Base-by-base conservation (phyloP, 2,113 vertebrate genomes). In the Ibidorhyncha struthersii region DNA sequence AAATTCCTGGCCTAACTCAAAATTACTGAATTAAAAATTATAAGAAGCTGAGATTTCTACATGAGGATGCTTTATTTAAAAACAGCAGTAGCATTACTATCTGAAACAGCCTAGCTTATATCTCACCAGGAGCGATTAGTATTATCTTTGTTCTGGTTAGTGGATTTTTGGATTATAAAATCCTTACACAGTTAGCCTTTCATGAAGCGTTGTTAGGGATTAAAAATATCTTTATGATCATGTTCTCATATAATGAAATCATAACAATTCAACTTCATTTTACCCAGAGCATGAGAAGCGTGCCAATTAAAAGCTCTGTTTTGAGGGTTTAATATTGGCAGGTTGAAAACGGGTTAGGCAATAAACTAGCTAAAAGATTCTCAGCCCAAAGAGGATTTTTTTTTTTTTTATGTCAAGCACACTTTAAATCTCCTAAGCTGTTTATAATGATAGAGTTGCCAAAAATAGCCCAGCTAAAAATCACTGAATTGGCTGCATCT, bases 141-240 rank as follows among this genome's bases (percentile, higher is more conserved):
- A 84, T 94, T 95, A 94, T 94, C 93, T 97, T 94, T 94, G 85
- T 93, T 94, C 62, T 84, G 55, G 83, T 86, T 96, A 93, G 89
- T 53, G 84, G 95, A 96, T 96, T 96, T 96, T 30, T 92, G 93
- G 91, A 94, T 97, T 94, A 96, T 86, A 86, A 94, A 97, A 95
- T 76, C 86, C 77, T 91, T 93, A 94, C 91, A 86, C 59, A 74
- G 94, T 97, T 96, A 95, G 93, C 92, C 86, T 89, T 95, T 96
- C 79, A 94, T 79, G 88, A 94, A 96, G 63, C 77, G 47, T n/a
- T 82, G 85, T 89, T 73, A 93, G 36, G 70, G 84, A 95, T 96
- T 88, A 95, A 95, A 87, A 74, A 73, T 65, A 89, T 95, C 84
- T 91, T 94, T 50, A 88, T 65, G 59, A 87, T 86, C 56, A 78